Evolutionary conservation across 2,797 vertebrate species (phyloP).

Genomic region (Notamacropus eugenii): DNA sequence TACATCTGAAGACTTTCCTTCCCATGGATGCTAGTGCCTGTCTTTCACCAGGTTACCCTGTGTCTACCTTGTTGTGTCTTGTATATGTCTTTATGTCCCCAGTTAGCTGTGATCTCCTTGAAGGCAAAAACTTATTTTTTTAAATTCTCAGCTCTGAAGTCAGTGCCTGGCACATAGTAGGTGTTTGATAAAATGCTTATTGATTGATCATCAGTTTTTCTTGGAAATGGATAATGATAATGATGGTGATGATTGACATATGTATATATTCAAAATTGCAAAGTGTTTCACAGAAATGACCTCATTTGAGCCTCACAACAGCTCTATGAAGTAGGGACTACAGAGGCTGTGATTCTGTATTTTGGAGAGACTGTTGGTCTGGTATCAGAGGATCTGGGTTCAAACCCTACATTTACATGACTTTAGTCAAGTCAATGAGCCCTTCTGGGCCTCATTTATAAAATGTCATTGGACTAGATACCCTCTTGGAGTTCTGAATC

Average conservation of each 20-base stretch:
- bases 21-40: not conserved
- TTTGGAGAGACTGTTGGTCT: not conserved
- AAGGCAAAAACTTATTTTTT: not conserved
- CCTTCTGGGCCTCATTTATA: not conserved
- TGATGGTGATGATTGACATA: not conserved
- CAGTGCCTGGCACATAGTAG: not conserved
- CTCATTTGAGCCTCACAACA: not conserved
- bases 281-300: not conserved
- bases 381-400: not conserved
- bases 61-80: not conserved
- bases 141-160: not conserved
- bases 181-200: not conserved
- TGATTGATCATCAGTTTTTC: constrained; percentile 2
- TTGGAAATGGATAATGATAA: not conserved
- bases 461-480: not conserved
- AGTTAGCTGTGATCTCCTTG: not conserved
- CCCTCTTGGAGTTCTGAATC: not conserved
- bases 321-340: not conserved
- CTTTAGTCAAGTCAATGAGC: not conserved
- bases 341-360: not conserved
- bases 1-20: not conserved
- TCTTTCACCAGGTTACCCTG: not conserved
- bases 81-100: not conserved
- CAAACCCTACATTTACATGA: not conserved
- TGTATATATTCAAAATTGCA: not conserved